phyloP scores from a whole-genome alignment of 2,113 vertebrate genomes.

The Microcebus tavaratra region DNA sequence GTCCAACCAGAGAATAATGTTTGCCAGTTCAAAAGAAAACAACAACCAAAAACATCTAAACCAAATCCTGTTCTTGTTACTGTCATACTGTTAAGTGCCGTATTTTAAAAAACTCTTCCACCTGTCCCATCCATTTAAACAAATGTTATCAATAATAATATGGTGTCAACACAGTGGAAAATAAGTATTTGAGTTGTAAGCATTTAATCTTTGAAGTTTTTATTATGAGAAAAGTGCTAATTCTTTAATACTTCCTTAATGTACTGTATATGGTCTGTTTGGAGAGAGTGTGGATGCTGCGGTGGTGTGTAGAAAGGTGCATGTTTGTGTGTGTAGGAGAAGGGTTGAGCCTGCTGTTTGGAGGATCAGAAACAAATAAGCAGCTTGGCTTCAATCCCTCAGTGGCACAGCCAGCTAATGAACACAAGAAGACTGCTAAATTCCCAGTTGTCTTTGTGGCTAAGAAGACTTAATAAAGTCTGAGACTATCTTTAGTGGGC shows the following conservation, averaged over 20 bases:
- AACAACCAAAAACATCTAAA: not conserved
- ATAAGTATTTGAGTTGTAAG: not conserved
- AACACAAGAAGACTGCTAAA: slow-evolving; percentile 61
- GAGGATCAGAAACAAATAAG: slow-evolving; percentile 43
- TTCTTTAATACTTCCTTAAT: not conserved
- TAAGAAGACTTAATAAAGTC: slow-evolving; percentile 71
- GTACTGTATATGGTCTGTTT: not conserved
- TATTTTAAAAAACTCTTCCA: not conserved
- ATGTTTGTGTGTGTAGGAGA: not conserved
- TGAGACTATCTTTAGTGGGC: slow-evolving; percentile 53
- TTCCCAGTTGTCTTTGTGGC: slow-evolving; percentile 68
- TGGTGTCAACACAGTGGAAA: not conserved
- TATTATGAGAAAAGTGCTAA: not conserved
- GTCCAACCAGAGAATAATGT: not conserved
- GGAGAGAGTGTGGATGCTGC: not conserved
- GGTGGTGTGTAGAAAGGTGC: not conserved
- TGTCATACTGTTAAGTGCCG: not conserved
- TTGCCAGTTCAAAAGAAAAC: not conserved
- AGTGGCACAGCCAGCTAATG: slow-evolving; percentile 58
- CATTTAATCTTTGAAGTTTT: slow-evolving; percentile 9
- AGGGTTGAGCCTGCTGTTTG: not conserved
- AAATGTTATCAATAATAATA: not conserved
- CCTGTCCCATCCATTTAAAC: not conserved
- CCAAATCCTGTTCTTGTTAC: not conserved
- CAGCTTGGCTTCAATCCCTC: slow-evolving; percentile 27